Evolutionary conservation across 2,888 invertebrate species (phyloP).

Genomic region (Celastrina argiolus): DNA sequence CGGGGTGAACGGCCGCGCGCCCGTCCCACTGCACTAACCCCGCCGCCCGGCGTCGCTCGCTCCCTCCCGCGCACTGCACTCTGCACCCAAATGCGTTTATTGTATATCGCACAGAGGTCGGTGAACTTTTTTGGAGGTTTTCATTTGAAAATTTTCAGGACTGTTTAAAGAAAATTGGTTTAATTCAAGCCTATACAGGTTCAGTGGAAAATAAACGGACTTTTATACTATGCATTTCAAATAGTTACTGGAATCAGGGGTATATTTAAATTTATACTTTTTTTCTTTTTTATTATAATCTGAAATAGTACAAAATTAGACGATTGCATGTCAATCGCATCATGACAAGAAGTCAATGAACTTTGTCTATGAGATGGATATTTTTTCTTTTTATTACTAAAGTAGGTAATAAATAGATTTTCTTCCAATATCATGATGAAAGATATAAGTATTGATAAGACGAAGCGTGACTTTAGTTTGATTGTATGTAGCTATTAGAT

Average conservation of each 20-base stretch:
- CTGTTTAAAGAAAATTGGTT: not conserved
- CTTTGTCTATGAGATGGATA: not conserved
- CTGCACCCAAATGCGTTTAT: conserved; percentile 72
- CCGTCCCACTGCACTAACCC: conserved; percentile 55
- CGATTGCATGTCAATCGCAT: not conserved
- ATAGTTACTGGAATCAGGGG: too few relatives aligned
- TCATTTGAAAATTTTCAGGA: not conserved
- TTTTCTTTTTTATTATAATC: not conserved
- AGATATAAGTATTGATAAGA: not conserved
- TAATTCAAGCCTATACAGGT: not conserved
- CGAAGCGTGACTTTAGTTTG: not conserved
- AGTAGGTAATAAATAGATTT: not conserved
- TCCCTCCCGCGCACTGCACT: conserved; percentile 47
- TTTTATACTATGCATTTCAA: too few relatives aligned
- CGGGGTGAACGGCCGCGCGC: conserved; percentile 71
- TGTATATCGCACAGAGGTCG: conserved; percentile 72
- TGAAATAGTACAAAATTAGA: not conserved
- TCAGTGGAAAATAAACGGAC: not conserved
- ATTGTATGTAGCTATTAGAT: conserved; percentile 1
- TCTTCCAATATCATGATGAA: not conserved
- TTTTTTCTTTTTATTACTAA: not conserved
- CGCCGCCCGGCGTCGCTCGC: conserved; percentile 53
- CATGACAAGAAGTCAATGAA: not conserved
- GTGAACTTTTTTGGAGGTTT: conserved; percentile 57
- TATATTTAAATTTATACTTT: too few relatives aligned